These are phyloP conservation scores for Hyphantria cunea DNA, from an alignment of 1,140 invertebrate genomes.

Conservation along the genomic window DNA sequence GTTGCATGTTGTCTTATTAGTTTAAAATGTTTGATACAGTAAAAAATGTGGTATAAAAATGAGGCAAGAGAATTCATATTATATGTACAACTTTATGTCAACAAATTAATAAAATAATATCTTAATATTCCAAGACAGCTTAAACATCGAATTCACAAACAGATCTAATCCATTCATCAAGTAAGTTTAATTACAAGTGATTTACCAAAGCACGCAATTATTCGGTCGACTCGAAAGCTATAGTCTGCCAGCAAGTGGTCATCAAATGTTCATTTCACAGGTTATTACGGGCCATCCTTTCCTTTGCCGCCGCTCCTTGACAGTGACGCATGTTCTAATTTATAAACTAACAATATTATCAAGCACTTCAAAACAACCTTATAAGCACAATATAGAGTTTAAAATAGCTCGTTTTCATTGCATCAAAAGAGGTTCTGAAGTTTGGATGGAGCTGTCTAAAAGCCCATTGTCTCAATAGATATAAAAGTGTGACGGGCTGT, in stretches of 20 bases:
- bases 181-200: conserved; percentile 37
- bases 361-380: conserved; percentile 32
- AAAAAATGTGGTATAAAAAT: too few relatives aligned
- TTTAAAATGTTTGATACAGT: too few relatives aligned
- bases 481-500: conserved; percentile 54
- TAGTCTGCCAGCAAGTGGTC: conserved; percentile 52
- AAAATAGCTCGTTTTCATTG: conserved; percentile 35
- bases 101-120: too few relatives aligned
- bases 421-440: conserved; percentile 39
- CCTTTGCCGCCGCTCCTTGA: conserved; percentile 52
- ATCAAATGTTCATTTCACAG: conserved; percentile 73
- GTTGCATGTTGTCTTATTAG: too few relatives aligned
- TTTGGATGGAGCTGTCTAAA: conserved; percentile 50
- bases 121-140: too few relatives aligned
- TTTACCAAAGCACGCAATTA: conserved; percentile 43
- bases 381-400: conserved; percentile 39
- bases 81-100: too few relatives aligned
- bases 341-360: conserved; percentile 50
- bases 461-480: conserved; percentile 61
- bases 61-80: too few relatives aligned
- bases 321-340: conserved; percentile 75
- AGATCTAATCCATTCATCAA: conserved; percentile 18
- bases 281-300: conserved; percentile 67
- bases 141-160: too few relatives aligned
- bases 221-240: conserved; percentile 36